Conservation (phyloP, 2,797 vertebrate species). For the Falco biarmicus region DNA sequence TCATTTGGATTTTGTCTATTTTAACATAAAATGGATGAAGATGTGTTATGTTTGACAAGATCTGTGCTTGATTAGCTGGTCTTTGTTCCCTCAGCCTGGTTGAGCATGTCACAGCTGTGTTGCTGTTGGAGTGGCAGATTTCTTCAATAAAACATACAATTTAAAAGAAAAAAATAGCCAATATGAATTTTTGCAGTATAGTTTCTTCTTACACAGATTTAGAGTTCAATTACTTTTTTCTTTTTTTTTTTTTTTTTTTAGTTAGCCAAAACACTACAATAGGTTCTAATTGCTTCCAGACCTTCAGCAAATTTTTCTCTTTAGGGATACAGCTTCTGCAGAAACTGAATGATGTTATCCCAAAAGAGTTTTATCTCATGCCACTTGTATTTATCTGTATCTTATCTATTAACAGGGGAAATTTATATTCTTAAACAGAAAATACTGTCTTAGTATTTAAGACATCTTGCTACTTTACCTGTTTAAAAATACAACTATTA, state of each 20-base stretch:
- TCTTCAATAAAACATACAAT: conserved; percentile 60
- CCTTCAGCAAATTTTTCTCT: conserved; percentile 47
- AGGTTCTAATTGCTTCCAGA: conserved; percentile 93
- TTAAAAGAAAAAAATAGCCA: background rate
- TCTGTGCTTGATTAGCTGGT: conserved; percentile 49
- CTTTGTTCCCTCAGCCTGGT: conserved; percentile 42
- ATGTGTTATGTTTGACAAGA: conserved; percentile 59
- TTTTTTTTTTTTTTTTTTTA: background rate
- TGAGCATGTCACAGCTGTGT: conserved; percentile 33
- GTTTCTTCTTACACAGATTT: conserved; percentile 79
- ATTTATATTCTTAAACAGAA: conserved; percentile 53
- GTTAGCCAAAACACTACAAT: conserved; percentile 77
- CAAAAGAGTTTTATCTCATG: conserved; percentile 71
- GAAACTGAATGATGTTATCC: conserved; percentile 74
- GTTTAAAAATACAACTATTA: conserved; percentile 35
- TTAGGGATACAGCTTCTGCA: conserved; percentile 66
- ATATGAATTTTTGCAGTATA: conserved; percentile 62
- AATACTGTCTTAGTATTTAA: conserved; percentile 19
- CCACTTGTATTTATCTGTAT: conserved; percentile 71
- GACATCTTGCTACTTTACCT: background rate
- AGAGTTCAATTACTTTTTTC: conserved; percentile 82
- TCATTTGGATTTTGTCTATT: conserved; percentile 24
- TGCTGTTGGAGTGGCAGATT: conserved; percentile 49
- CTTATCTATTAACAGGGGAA: conserved; percentile 77
- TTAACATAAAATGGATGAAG: conserved; percentile 44